phyloP scores from a whole-genome alignment of 2,888 invertebrate genomes.

The Eupithecia pulchellata region DNA sequence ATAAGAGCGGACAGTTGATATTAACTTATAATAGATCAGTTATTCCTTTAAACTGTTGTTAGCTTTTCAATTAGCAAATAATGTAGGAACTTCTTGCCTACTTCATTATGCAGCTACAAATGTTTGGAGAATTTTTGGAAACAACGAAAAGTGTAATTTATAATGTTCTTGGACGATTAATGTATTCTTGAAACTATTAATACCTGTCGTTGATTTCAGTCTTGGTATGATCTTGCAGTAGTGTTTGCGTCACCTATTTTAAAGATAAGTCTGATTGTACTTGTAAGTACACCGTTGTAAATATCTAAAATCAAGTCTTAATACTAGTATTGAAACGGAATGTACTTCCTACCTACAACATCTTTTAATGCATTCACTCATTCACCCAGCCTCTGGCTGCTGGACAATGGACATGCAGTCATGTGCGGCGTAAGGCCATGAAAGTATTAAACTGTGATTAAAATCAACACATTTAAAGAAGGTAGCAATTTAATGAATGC shows the following conservation, averaged over 20 bases:
- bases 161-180: constrained; percentile 48
- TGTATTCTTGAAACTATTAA: constrained; percentile 41
- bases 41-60: constrained; percentile 29
- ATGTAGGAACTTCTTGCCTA: constrained; percentile 14
- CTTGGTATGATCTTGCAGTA: constrained; percentile 28
- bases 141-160: constrained; percentile 67
- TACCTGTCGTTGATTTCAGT: constrained; percentile 41
- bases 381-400: too few relatives aligned
- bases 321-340: constrained; percentile 10
- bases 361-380: too few relatives aligned
- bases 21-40: constrained; percentile 23
- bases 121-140: constrained; percentile 64
- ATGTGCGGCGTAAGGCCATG: too few relatives aligned
- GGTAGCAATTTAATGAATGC: constrained; percentile 14
- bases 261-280: constrained; percentile 33
- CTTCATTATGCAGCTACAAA: constrained; percentile 42
- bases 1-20: constrained; percentile 13
- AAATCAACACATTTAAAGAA: constrained; percentile 13
- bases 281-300: neutral
- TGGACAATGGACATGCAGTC: too few relatives aligned
- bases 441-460: constrained; percentile 7
- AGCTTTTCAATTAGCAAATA: constrained; percentile 28
- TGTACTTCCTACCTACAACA: neutral
- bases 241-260: constrained; percentile 37
- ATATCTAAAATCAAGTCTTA: constrained; percentile 17